Conservation (phyloP, 2,113 vertebrate species). For the Alaudala cheleensis region DNA sequence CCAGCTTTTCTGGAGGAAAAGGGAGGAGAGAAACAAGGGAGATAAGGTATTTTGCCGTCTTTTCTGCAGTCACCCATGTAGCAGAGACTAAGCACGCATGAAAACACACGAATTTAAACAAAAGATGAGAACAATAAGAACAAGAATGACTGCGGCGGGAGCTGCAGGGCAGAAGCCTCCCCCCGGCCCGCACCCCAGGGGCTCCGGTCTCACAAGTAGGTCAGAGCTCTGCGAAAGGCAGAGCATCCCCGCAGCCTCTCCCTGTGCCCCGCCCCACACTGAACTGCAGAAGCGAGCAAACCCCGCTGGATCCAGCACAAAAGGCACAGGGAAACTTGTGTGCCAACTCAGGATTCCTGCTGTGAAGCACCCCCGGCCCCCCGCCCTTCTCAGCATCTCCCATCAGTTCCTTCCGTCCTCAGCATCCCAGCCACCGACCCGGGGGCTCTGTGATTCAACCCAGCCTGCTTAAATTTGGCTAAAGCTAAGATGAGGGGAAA, state of each 20-base stretch:
- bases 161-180: neutral
- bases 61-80: neutral
- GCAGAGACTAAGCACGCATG: neutral
- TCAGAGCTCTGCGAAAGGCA: neutral
- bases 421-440: neutral
- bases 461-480: neutral
- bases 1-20: neutral
- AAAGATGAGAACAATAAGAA: neutral
- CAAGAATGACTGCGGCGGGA: neutral
- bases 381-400: neutral
- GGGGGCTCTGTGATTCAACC: neutral
- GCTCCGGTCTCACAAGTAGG: neutral
- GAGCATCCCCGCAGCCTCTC: neutral
- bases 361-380: neutral
- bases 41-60: neutral
- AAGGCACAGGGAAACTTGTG: neutral
- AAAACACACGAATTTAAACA: neutral
- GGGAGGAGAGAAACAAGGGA: neutral
- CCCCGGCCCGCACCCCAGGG: rapidly evolving
- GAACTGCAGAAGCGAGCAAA: neutral
- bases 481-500: neutral
- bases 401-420: rapidly evolving
- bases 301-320: rapidly evolving
- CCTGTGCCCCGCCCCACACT: rapidly evolving
- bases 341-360: rapidly evolving